These are phyloP conservation scores for Xyrauchen texanus DNA, from an alignment of 2,113 vertebrate species.

Conservation along the genomic window DNA sequence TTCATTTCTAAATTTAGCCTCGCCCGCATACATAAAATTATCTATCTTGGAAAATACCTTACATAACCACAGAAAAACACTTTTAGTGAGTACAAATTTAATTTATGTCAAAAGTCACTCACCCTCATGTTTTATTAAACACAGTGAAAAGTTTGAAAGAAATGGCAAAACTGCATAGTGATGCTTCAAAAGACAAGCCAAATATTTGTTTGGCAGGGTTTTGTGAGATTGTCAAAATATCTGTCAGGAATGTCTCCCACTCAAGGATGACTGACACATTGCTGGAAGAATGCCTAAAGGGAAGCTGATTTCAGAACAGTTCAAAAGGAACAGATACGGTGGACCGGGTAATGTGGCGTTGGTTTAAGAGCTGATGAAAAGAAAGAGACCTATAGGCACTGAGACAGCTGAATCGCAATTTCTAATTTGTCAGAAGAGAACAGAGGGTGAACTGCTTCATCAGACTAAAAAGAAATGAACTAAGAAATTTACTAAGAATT, in stretches of 20 bases:
- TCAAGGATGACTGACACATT: constrained; percentile 58
- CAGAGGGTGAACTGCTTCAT: background rate
- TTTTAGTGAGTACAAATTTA: too few relatives aligned
- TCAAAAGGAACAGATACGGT: constrained; percentile 6
- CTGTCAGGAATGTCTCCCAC: constrained; percentile 62
- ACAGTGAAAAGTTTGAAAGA: constrained; percentile 51
- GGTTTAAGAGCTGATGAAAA: constrained; percentile 31
- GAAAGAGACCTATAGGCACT: background rate
- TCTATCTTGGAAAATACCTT: background rate
- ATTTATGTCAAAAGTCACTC: too few relatives aligned
- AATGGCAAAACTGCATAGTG: constrained; percentile 40
- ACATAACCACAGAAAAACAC: background rate
- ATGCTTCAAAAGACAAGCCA: constrained; percentile 47
- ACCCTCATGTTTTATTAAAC: constrained; percentile 55
- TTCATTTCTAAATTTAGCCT: background rate
- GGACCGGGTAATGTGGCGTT: constrained; percentile 3
- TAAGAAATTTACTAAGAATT: constrained; percentile 8
- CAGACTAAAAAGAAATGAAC: constrained; percentile 26
- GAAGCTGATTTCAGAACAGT: constrained; percentile 52
- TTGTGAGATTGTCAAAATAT: constrained; percentile 64
- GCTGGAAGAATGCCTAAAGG: constrained; percentile 52
- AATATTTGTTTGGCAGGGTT: constrained; percentile 38
- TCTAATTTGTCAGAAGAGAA: constrained; percentile 18
- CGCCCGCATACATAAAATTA: background rate
- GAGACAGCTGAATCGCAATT: constrained; percentile 27